Evolutionary conservation across 2,888 invertebrate species (phyloP).

Genomic region (Caenorhabditis wallacei): DNA sequence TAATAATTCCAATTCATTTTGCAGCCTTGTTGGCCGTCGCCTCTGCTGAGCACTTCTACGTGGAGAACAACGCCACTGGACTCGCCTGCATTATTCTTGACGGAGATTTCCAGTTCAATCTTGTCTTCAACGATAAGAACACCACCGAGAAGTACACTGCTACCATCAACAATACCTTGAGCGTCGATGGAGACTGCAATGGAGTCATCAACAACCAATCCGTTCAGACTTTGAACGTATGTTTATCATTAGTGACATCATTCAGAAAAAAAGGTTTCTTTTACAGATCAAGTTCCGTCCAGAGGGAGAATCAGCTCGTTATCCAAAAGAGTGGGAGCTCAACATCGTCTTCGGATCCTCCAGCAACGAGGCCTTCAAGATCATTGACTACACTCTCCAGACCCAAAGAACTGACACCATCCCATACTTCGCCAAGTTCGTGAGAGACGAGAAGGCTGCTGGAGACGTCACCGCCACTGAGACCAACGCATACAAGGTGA

Average conservation of each 20-base stretch:
- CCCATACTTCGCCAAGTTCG: constrained; percentile 53
- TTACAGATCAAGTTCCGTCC: constrained; percentile 73
- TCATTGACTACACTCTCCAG: constrained; percentile 69
- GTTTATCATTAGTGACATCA: no score
- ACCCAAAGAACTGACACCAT: constrained; percentile 55
- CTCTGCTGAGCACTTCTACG: constrained; percentile 60
- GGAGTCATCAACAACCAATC: constrained; percentile 60
- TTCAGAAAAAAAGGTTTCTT: background rate
- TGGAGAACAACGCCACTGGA: constrained; percentile 53
- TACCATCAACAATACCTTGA: constrained; percentile 54
- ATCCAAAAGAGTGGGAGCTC: constrained; percentile 67
- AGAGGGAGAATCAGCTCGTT: constrained; percentile 53
- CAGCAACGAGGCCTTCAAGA: constrained; percentile 68
- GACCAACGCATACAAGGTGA: constrained; percentile 66
- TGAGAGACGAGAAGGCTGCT: constrained; percentile 52
- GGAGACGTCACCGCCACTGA: constrained; percentile 64
- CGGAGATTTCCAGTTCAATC: constrained; percentile 66
- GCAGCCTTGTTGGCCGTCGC: constrained; percentile 52
- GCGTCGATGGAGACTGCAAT: constrained; percentile 66
- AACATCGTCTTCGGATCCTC: constrained; percentile 64
- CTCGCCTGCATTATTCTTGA: constrained; percentile 74
- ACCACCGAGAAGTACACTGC: constrained; percentile 66
- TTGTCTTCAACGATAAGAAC: constrained; percentile 48
- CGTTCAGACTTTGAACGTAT: constrained; percentile 68
- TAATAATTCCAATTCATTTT: constrained; percentile 35